Conservation (phyloP, 2,888 invertebrate species). For the Dasypolia templi region DNA sequence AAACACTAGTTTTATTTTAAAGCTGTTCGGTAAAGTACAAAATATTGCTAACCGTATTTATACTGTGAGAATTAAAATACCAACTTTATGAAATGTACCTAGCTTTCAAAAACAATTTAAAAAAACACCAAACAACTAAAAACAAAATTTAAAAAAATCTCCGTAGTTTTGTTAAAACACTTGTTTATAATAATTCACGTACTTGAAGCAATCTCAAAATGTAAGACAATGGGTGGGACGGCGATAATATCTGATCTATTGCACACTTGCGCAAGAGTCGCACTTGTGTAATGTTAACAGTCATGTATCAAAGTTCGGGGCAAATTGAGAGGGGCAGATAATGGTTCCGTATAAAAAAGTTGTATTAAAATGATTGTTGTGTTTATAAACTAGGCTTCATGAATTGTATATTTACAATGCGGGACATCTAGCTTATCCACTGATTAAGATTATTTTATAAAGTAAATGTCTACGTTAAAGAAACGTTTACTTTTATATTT, state of each 20-base stretch:
- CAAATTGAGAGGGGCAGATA: neutral
- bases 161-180: conserved; percentile 26
- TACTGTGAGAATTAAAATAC: neutral
- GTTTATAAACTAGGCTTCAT: neutral
- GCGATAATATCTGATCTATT: conserved; percentile 58
- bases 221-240: conserved; percentile 69
- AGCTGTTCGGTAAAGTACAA: neutral
- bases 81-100: too few species aligned
- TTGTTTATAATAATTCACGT: conserved; percentile 49
- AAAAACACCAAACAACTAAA: neutral
- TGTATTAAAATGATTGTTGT: too few species aligned
- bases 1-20: neutral
- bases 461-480: neutral
- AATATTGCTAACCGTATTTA: neutral
- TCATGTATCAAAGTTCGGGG: conserved; percentile 39
- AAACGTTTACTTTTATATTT: neutral
- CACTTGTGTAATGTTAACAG: conserved; percentile 52
- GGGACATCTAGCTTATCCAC: too few species aligned
- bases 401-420: too few species aligned
- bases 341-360: conserved; percentile 16
- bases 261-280: conserved; percentile 57
- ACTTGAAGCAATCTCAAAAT: conserved; percentile 63
- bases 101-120: neutral
- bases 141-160: conserved; percentile 7
- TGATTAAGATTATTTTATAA: too few species aligned